Evolutionary conservation across 2,113 vertebrate genomes (phyloP).

Genomic region (Clinocottus analis): DNA sequence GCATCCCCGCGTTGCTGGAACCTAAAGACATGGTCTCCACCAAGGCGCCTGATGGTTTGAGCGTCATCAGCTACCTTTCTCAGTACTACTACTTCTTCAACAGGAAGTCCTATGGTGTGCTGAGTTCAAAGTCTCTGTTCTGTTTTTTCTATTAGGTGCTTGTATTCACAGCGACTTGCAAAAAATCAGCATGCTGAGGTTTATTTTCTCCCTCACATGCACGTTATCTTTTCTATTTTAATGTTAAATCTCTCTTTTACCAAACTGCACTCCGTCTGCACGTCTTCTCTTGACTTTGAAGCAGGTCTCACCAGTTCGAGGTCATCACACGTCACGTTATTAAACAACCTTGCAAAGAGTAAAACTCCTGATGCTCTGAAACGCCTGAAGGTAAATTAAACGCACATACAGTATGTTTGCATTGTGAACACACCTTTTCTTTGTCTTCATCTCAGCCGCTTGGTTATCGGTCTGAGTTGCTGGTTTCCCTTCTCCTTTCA

Average conservation of each 20-base stretch:
- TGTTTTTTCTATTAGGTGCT: not conserved
- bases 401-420: not conserved
- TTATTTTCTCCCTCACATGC: not conserved
- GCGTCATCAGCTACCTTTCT: constrained; percentile 90
- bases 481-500: constrained; percentile 49
- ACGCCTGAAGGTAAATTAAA: constrained; percentile 42
- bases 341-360: constrained; percentile 54
- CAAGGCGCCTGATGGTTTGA: constrained; percentile 87
- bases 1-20: constrained; percentile 89
- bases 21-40: constrained; percentile 89
- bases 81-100: constrained; percentile 89
- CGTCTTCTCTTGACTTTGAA: constrained; percentile 70
- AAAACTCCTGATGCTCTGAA: constrained; percentile 21
- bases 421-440: not conserved
- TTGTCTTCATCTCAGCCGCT: not conserved
- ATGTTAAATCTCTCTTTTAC: not conserved
- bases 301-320: constrained; percentile 75
- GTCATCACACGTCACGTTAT: constrained; percentile 37
- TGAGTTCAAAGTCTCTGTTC: not conserved
- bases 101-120: constrained; percentile 71
- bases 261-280: constrained; percentile 22
- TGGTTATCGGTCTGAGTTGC: not conserved
- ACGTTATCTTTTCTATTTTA: not conserved
- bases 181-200: not conserved
- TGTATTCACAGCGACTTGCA: not conserved